These are phyloP conservation scores for Ormyrus pomaceus DNA, from an alignment of 2,888 invertebrate genomes.

Conservation along the genomic window DNA sequence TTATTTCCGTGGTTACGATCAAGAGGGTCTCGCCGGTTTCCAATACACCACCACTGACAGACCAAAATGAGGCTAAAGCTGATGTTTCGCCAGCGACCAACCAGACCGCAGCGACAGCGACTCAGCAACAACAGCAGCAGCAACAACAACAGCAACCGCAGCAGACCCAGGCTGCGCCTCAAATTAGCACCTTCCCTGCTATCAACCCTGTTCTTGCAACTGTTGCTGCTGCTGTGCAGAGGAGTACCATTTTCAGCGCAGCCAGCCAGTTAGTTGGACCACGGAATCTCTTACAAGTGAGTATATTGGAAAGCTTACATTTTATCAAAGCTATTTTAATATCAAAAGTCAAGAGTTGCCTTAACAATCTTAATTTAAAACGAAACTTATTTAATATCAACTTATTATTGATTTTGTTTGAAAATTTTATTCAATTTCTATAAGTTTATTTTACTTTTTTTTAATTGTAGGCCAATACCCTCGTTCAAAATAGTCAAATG, in stretches of 20 bases:
- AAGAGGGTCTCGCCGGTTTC: constrained; percentile 66
- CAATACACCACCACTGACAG: constrained; percentile 48
- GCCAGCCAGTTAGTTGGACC: constrained; percentile 64
- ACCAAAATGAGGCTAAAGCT: constrained; percentile 30
- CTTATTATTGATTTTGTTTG: too few relatives aligned
- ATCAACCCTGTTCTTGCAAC: constrained; percentile 74
- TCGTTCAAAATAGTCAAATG: constrained; percentile 56
- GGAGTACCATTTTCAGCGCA: constrained; percentile 68
- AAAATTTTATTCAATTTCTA: too few relatives aligned
- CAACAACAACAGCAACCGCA: neutral
- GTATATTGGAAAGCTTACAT: constrained; percentile 2
- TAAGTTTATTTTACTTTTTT: too few relatives aligned
- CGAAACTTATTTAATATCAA: too few relatives aligned
- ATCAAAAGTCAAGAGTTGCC: too few relatives aligned
- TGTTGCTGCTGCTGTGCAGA: constrained; percentile 73
- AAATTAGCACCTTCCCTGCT: constrained; percentile 67
- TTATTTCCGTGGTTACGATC: constrained; percentile 73
- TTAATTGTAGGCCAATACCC: constrained; percentile 17
- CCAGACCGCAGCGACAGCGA: constrained; percentile 49
- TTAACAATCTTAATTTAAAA: too few relatives aligned
- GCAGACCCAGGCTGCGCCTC: constrained; percentile 60
- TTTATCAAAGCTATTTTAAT: too few relatives aligned
- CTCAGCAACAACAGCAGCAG: constrained; percentile 54
- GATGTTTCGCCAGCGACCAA: constrained; percentile 54
- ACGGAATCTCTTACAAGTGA: constrained; percentile 69